Evolutionary conservation across 1,140 invertebrate species (phyloP), one percentile per base, ranked within the genome.

Genomic region (Drosophila biarmipes): DNA sequence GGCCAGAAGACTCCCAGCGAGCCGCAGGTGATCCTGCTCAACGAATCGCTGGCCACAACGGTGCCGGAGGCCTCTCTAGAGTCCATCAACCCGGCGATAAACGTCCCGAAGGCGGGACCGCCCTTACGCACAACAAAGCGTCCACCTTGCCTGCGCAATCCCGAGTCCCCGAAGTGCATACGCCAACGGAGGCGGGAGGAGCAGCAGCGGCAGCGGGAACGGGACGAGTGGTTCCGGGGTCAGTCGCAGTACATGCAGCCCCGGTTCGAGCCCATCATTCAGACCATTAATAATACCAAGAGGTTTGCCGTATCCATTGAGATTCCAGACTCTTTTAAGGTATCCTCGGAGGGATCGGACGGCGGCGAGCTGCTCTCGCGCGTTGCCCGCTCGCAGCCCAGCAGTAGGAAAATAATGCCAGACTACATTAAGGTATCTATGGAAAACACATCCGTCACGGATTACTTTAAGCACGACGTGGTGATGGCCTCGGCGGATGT

Each of bases 391-490:
- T 49, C 46, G 4, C 46, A 29, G 27, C 46, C 24, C 4, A 45
- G 24, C 27, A 31, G 14, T 27, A 46, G 46, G 8, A 49, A 49
- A 15, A 15, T 31, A 3, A 49, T 29, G 46, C 24, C 46, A 11
- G 46, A 49, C 46, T 49, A 49, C 12, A 31, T 49, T 11, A 29
- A 49, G 6, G 46, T 49, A 6, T 31, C n/a, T 4, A 31, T 31
- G 46, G 46, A 49, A 19, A 45, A 45, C 21, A 24, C 45, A 15
- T 31, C 46, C 46, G 24, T 17, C 0, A 31, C 46, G 27, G 46
- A 49, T 17, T 49, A 49, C 8, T 49, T 49, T 17, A 49, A 31
- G n/a, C 46, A 49, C 46, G 46, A 49, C n/a, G 46, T 49, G 15
- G 46, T 49, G 27, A 49, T 49, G 46, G 10, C 46, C 2, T 49